These are phyloP conservation scores for Cheirogaleus medius DNA, from an alignment of 2,113 vertebrate species.

Conservation along the genomic window DNA sequence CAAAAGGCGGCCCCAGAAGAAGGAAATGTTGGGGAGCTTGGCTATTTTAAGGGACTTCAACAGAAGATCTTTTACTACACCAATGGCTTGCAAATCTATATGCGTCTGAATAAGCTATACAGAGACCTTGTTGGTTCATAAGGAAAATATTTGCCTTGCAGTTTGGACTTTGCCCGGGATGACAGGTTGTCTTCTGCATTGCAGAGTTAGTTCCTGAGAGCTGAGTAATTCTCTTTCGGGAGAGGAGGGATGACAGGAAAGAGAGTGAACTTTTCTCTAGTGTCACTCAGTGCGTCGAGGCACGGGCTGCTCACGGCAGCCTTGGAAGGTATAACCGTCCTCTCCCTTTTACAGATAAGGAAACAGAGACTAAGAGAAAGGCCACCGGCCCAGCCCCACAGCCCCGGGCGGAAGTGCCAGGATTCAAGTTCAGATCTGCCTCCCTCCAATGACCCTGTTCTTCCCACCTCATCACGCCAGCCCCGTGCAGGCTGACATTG, in stretches of 20 bases:
- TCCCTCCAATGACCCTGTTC: neutral
- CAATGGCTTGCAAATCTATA: neutral
- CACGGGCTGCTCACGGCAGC: neutral
- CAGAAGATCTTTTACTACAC: neutral
- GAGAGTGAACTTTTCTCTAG: neutral
- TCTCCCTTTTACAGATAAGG: neutral
- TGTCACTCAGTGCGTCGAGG: rapidly evolving
- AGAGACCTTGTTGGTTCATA: neutral
- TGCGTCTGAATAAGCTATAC: neutral
- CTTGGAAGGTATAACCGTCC: rapidly evolving
- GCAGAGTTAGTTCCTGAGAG: neutral
- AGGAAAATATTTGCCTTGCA: neutral
- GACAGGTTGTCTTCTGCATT: neutral
- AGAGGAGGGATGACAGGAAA: neutral
- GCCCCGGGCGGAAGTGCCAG: neutral
- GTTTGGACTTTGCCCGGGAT: conserved; percentile 20
- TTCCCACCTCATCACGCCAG: neutral
- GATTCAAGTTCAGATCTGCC: conserved; percentile 12
- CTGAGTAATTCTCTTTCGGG: neutral
- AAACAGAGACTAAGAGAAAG: neutral
- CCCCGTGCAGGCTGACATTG: conserved; percentile 19
- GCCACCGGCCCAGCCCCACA: neutral
- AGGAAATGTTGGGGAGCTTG: neutral
- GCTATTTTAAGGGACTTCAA: neutral
- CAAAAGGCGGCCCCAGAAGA: neutral